Base-by-base conservation (phyloP, 1,140 invertebrate species). In the Stratiolaelaps scimitus region DNA sequence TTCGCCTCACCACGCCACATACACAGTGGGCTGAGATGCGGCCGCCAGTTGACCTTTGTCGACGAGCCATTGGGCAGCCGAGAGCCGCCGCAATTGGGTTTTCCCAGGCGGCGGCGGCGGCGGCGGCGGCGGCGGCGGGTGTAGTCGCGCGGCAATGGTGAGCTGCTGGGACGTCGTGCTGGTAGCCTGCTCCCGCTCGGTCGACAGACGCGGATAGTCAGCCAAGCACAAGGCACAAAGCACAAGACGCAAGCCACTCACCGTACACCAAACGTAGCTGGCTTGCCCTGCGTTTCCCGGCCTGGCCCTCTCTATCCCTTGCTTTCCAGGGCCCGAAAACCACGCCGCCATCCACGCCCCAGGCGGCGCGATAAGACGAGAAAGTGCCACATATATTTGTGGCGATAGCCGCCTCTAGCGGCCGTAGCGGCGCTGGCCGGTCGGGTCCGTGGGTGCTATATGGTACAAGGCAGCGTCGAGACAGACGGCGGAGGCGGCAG, bases 301-400 rank as follows among this genome's bases (percentile, higher is more conserved):
- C 10, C 34, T 40, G 5, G 34, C 34, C 34, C 10, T 40, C 5
- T 4, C 5, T 10, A 4, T 40, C 10, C 5, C 34, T 40, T 40
- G 34, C 34, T 10, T 40, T 4, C 10, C 10, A 10, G 34, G 34
- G 5, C 34, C 34, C 34, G 34, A 40, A 40, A 40, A 40, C 34
- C 34, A 40, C 34, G 34, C 26, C 26, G 34, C 26, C 26, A 34
- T 34, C 26, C 10, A 60, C 53, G 53, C 53, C 53, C 34, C 53
- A 10, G 23, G 53, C 53, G 53, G 17, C 53, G 17, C 53, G 53
- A 60, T 60, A 60, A 60, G 53, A 60, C 53, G 53, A 34, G 26
- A 60, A 60, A 60, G 53, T 60, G 53, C 26, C 53, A 60, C 53
- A 60, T 60, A 60, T 60, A 60, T 60, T 60, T 60, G 53, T 60